A percentile compares a stretch with the other conserved stretches of the same genome.
phyloP scores from a whole-genome alignment of 2,797 vertebrate genomes.

The Synanceia verrucosa region DNA sequence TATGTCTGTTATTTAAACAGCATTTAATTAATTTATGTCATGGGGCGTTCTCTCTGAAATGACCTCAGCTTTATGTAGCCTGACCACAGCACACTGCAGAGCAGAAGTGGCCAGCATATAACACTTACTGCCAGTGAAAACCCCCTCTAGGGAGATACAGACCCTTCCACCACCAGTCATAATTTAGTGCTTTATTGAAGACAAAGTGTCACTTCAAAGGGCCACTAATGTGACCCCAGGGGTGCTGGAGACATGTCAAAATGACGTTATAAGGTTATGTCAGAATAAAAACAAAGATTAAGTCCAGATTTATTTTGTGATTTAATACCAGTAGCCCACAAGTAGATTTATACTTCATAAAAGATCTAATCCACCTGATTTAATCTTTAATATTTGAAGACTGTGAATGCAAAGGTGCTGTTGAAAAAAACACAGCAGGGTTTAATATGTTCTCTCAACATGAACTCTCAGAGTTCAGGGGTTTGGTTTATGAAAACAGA shows the following conservation, averaged over 20 bases:
- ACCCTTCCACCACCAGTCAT: conserved; percentile 32
- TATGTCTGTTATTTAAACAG: conserved; percentile 9
- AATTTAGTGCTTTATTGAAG: conserved; percentile 35
- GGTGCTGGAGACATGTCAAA: conserved; percentile 36
- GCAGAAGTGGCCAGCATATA: conserved; percentile 17
- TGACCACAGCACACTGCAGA: conserved; percentile 54
- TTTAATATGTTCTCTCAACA: conserved; percentile 60
- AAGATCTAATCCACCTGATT: conserved; percentile 57
- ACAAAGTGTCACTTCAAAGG: conserved; percentile 53
- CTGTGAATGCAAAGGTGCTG: conserved; percentile 27
- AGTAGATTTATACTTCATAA: conserved; percentile 45
- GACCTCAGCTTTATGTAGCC: conserved; percentile 33
- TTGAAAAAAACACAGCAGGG: conserved; percentile 35
- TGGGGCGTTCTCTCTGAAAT: conserved; percentile 26
- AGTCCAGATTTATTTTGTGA: conserved; percentile 5
- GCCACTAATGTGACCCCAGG: conserved; percentile 15
- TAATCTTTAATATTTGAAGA: conserved; percentile 65
- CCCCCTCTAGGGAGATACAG: conserved; percentile 42
- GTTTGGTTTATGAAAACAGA: conserved; percentile 54
- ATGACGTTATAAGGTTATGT: conserved; percentile 8
- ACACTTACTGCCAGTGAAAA: conserved; percentile 50
- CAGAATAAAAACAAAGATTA: conserved; percentile 24
- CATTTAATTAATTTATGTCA: conserved; percentile 22
- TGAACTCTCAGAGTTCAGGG: conserved; percentile 29
- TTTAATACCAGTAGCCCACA: conserved; percentile 34